Conservation (phyloP, 2,113 vertebrate species). For the Actenoides lindsayi region DNA sequence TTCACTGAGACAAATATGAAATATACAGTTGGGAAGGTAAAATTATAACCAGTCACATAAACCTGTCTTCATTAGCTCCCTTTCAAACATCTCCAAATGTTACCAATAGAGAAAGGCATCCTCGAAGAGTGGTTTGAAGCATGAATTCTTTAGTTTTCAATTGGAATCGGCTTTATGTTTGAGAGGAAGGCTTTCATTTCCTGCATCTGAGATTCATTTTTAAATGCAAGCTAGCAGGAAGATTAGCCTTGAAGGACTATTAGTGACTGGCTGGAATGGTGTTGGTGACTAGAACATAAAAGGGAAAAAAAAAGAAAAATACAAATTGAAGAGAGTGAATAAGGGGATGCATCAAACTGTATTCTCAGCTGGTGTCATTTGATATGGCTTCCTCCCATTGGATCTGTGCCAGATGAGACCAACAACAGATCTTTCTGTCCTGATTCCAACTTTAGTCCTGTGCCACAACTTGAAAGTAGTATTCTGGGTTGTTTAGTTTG, state of each 20-base stretch:
- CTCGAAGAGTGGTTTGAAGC: not conserved
- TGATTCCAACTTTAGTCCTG: slow-evolving; percentile 4
- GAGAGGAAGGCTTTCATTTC: slow-evolving; percentile 62
- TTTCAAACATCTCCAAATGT: slow-evolving; percentile 61
- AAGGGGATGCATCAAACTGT: not conserved
- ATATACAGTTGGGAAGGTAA: slow-evolving; percentile 2
- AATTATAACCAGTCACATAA: slow-evolving; percentile 61
- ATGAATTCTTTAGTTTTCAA: slow-evolving; percentile 1
- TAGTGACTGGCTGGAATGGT: slow-evolving; percentile 21
- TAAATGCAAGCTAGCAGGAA: slow-evolving; percentile 48
- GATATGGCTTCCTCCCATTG: slow-evolving; percentile 3
- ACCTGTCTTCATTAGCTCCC: slow-evolving; percentile 58
- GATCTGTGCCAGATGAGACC: not conserved
- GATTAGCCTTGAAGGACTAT: slow-evolving; percentile 53
- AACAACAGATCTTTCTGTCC: not conserved
- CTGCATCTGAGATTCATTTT: slow-evolving; percentile 61
- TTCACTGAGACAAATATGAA: slow-evolving; percentile 38
- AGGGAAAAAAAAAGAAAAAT: not conserved
- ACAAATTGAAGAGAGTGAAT: not conserved
- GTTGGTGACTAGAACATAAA: slow-evolving; percentile 38
- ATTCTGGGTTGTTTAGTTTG: slow-evolving; percentile 53
- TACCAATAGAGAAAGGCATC: slow-evolving; percentile 44
- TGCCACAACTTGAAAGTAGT: slow-evolving; percentile 48
- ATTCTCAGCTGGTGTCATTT: slow-evolving; percentile 47
- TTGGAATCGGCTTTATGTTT: slow-evolving; percentile 48